A percentile compares a stretch with the other conserved stretches of the same genome.
Evolutionary conservation across 1,140 invertebrate genomes (phyloP).

Genomic region (Drosophila persimilis): DNA sequence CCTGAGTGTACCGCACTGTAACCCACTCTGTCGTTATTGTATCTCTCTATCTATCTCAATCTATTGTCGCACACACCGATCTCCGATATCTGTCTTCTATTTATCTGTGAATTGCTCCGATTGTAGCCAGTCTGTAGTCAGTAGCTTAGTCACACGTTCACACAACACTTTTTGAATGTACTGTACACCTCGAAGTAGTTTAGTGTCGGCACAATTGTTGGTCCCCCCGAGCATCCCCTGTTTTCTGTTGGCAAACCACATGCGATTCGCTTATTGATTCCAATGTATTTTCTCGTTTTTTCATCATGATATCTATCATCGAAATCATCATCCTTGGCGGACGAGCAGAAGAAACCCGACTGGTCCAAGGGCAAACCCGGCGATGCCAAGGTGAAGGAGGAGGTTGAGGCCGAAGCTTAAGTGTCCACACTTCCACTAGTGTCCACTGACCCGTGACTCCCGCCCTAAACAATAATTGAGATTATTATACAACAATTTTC

Average conservation of each 20-base stretch:
- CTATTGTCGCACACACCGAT: conserved; percentile 25
- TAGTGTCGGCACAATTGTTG: conserved; percentile 24
- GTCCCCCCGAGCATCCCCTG: conserved; percentile 32
- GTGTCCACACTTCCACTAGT: conserved; percentile 71
- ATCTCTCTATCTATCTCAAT: conserved; percentile 1
- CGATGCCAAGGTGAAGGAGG: conserved; percentile 94
- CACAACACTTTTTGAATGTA: conserved; percentile 20
- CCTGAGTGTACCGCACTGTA: conserved; percentile 46
- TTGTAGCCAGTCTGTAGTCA: conserved; percentile 38
- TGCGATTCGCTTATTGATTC: conserved; percentile 19
- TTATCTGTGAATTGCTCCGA: conserved; percentile 28
- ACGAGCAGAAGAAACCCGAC: conserved; percentile 93
- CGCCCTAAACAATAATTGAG: conserved; percentile 73
- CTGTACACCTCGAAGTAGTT: conserved; percentile 41
- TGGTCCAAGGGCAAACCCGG: conserved; percentile 93
- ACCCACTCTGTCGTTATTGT: conserved; percentile 33
- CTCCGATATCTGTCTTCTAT: conserved; percentile 4
- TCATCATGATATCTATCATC: conserved; percentile 10
- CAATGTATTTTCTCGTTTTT: conserved; percentile 27
- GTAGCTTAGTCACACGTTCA: conserved; percentile 28
- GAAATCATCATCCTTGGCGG: conserved; percentile 1
- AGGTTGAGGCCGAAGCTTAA: conserved; percentile 90
- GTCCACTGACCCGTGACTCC: conserved; percentile 79
- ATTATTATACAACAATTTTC: conserved; percentile 54
- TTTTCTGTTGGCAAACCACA: conserved; percentile 6